Evolutionary conservation across 2,888 invertebrate genomes (phyloP).

Genomic region (Pinctada fucata): DNA sequence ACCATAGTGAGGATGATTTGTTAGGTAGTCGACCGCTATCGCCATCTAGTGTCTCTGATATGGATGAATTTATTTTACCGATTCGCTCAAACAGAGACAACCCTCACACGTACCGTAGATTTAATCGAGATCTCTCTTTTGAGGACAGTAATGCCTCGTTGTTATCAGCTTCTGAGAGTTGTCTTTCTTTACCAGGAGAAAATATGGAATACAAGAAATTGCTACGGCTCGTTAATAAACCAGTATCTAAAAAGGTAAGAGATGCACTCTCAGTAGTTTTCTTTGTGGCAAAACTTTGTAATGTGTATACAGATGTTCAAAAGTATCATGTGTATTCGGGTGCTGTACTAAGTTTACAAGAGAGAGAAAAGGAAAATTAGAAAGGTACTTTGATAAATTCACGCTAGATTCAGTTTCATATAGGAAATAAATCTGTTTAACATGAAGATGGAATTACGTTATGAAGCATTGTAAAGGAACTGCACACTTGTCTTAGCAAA

Average conservation of each 20-base stretch:
- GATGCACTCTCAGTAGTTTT: not conserved
- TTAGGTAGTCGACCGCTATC: not conserved
- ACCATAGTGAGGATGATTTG: not conserved
- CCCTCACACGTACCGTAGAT: not conserved
- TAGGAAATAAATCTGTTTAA: too few relatives aligned
- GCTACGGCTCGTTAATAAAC: slow-evolving; percentile 62
- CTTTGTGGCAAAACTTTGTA: too few relatives aligned
- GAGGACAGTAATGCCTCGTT: slow-evolving; percentile 38
- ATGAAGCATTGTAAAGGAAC: too few relatives aligned
- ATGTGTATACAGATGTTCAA: too few relatives aligned
- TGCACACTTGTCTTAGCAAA: too few relatives aligned
- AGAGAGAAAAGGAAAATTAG: too few relatives aligned
- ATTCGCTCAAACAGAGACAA: not conserved
- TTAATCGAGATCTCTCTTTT: slow-evolving; percentile 12
- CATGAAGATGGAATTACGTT: too few relatives aligned
- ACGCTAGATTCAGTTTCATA: too few relatives aligned
- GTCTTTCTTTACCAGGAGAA: slow-evolving; percentile 40
- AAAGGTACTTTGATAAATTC: too few relatives aligned
- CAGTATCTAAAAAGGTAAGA: slow-evolving; percentile 57
- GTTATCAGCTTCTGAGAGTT: slow-evolving; percentile 43
- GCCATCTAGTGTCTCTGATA: not conserved
- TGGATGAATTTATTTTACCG: not conserved
- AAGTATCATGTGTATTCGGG: too few relatives aligned
- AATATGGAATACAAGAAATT: slow-evolving; percentile 61
- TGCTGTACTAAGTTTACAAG: too few relatives aligned